Percentiles rank a stretch among this genome's conserved stretches.
phyloP scores from a whole-genome alignment of 1,140 invertebrate species.

The Colletes gigas region DNA sequence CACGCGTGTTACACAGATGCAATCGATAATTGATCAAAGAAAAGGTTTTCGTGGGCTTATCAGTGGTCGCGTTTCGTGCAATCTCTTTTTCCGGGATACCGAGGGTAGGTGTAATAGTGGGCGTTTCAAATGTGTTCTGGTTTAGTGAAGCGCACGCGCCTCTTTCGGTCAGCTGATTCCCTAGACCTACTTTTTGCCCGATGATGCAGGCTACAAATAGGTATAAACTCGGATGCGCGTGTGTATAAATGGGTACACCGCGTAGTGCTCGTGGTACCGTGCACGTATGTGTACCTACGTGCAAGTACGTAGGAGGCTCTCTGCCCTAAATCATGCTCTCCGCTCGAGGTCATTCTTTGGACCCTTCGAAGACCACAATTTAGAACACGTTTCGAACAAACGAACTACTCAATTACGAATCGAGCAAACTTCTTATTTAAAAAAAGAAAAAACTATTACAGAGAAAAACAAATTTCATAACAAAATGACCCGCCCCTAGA shows the following conservation, averaged over 20 bases:
- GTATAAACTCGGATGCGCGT: slow-evolving; percentile 17
- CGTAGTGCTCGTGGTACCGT: slow-evolving; percentile 5
- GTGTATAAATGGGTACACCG: not conserved
- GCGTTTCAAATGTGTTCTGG: slow-evolving; percentile 51
- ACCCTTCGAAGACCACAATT: slow-evolving; percentile 5
- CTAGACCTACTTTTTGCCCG: slow-evolving; percentile 76
- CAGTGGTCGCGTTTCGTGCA: slow-evolving; percentile 18
- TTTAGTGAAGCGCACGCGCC: slow-evolving; percentile 68
- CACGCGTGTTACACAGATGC: not conserved
- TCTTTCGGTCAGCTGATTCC: slow-evolving; percentile 75
- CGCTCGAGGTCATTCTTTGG: slow-evolving; percentile 61
- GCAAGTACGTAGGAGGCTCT: slow-evolving; percentile 51
- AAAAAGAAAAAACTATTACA: too few relatives aligned
- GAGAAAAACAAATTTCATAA: too few relatives aligned
- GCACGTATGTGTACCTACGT: slow-evolving; percentile 28
- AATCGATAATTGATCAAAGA: slow-evolving; percentile 3
- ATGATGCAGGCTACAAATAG: slow-evolving; percentile 64
- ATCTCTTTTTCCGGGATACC: slow-evolving; percentile 44
- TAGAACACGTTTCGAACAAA: not conserved
- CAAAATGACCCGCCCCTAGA: too few relatives aligned
- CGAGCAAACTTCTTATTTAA: too few relatives aligned
- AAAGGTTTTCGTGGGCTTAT: slow-evolving; percentile 16
- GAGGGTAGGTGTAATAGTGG: slow-evolving; percentile 48
- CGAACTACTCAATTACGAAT: not conserved
- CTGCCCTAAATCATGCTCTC: slow-evolving; percentile 65